These are phyloP conservation scores for Aphelocoma coerulescens DNA, from an alignment of 2,113 vertebrate genomes.

Conservation along the genomic window DNA sequence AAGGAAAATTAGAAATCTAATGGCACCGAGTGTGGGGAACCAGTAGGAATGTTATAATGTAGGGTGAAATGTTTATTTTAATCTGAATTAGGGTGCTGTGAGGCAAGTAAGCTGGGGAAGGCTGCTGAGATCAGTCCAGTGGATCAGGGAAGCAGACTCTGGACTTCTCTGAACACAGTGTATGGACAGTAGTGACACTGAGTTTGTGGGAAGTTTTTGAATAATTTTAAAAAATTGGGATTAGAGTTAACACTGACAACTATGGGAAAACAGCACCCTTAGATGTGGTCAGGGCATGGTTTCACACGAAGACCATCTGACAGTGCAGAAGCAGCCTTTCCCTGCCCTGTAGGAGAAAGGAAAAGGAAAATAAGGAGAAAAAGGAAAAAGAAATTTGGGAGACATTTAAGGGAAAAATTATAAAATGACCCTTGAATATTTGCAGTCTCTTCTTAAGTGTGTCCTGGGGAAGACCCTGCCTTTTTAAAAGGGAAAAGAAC, in stretches of 20 bases:
- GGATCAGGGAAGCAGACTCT: neutral
- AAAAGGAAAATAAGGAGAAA: neutral
- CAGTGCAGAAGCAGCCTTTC: neutral
- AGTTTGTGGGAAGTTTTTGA: neutral
- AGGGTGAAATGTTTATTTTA: neutral
- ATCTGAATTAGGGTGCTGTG: neutral
- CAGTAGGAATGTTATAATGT: neutral
- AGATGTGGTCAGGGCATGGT: neutral
- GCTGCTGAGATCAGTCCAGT: neutral
- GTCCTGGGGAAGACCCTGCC: neutral
- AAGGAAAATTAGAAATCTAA: neutral
- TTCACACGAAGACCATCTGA: neutral
- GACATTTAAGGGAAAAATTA: neutral
- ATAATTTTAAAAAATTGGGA: neutral
- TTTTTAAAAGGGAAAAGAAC: neutral
- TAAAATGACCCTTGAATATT: neutral
- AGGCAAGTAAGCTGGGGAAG: neutral
- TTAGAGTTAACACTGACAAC: neutral
- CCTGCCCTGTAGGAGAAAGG: neutral
- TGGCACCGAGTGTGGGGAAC: fast-evolving
- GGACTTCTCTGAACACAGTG: neutral
- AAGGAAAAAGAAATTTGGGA: neutral
- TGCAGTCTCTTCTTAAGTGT: neutral
- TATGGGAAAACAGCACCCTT: neutral
- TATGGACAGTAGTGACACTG: neutral